Evolutionary conservation across 2,113 vertebrate genomes (phyloP).

Genomic region (Phocoena sinus): DNA sequence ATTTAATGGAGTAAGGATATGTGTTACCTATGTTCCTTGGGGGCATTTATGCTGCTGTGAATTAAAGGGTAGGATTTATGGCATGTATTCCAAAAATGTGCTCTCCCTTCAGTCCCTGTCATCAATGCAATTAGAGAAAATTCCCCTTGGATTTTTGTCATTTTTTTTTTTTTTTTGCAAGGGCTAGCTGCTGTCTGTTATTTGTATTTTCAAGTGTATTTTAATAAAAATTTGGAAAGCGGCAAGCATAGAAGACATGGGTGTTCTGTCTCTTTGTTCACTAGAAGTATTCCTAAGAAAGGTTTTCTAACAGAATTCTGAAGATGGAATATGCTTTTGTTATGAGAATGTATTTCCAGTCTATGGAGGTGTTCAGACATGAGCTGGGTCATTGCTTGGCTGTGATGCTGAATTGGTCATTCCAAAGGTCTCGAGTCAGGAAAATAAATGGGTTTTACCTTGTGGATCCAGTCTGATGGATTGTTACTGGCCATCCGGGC

Average conservation of each 20-base stretch:
- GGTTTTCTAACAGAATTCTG: neutral
- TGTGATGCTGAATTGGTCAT: neutral
- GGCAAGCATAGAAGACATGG: neutral
- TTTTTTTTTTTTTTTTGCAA: neutral
- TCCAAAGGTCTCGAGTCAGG: neutral
- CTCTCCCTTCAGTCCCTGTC: neutral
- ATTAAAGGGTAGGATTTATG: neutral
- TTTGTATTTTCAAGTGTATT: neutral
- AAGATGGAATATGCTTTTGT: neutral
- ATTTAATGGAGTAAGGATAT: neutral
- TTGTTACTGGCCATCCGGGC: neutral
- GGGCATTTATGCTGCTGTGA: neutral
- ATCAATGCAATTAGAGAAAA: neutral
- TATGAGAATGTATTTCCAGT: neutral
- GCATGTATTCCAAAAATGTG: neutral
- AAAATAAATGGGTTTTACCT: conserved; percentile 27
- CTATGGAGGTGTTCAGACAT: neutral
- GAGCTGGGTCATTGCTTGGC: neutral
- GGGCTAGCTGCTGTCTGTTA: neutral
- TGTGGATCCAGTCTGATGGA: neutral
- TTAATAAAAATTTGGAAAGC: neutral
- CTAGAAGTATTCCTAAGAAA: neutral
- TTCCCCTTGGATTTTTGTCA: neutral
- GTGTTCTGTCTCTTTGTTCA: neutral
- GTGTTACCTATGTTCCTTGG: neutral